Conservation (phyloP, 2,888 invertebrate species). For the Erebia epiphron region DNA sequence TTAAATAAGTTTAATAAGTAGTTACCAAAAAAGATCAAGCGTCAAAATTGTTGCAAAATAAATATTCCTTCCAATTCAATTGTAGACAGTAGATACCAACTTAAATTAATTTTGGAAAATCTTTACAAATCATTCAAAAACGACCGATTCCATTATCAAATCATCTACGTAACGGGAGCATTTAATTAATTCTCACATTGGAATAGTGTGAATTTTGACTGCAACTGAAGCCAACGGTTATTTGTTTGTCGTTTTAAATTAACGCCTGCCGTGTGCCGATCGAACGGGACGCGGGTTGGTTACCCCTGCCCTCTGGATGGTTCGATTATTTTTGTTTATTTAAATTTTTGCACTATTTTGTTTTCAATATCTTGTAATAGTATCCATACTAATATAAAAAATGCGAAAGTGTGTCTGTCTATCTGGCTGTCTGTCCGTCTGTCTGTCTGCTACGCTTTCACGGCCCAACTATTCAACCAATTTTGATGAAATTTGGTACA, state of each 20-base stretch:
- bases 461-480: no score
- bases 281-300: slow-evolving; percentile 19
- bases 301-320: slow-evolving; percentile 13
- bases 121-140: slow-evolving; percentile 23
- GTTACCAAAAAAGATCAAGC: no score
- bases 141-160: slow-evolving; percentile 35
- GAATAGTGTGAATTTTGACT: slow-evolving; percentile 82
- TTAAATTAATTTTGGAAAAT: no score
- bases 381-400: no score
- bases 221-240: slow-evolving; percentile 79
- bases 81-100: no score
- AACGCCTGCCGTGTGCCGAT: slow-evolving; percentile 55
- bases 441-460: no score
- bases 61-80: no score
- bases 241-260: slow-evolving; percentile 82
- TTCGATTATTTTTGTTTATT: slow-evolving; percentile 17
- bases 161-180: slow-evolving; percentile 53
- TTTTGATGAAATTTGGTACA: no score
- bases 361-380: slow-evolving; percentile 23
- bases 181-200: slow-evolving; percentile 82
- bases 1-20: no score
- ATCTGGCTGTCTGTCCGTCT: no score
- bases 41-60: no score
- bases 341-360: slow-evolving; percentile 1
- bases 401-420: no score